These are phyloP conservation scores for Phrynosoma blainvillii DNA, from an alignment of 2,113 vertebrate genomes.

Conservation along the genomic window DNA sequence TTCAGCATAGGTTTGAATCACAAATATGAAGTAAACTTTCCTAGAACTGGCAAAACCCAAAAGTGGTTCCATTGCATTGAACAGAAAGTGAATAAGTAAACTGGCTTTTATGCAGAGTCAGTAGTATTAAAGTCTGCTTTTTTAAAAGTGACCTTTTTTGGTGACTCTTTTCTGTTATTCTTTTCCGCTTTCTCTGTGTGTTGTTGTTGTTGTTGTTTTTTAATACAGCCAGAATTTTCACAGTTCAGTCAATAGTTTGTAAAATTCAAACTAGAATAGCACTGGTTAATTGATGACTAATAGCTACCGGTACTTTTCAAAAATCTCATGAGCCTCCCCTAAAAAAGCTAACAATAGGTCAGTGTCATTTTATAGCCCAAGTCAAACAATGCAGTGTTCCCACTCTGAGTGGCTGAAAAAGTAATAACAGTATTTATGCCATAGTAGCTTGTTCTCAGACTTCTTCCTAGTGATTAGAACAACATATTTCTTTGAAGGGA, in stretches of 20 bases:
- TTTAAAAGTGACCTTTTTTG: not conserved
- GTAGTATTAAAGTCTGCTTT: no score
- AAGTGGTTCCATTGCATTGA: constrained; percentile 1
- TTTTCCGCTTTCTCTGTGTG: not conserved
- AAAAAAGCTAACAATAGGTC: not conserved
- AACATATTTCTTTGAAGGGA: not conserved
- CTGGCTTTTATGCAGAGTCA: not conserved
- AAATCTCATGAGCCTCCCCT: not conserved
- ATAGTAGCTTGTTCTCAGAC: not conserved
- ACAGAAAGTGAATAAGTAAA: not conserved
- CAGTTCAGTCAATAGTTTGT: not conserved
- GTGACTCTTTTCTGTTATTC: not conserved
- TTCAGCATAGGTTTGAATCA: not conserved
- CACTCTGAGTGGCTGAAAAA: constrained; percentile 2
- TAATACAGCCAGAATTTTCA: not conserved
- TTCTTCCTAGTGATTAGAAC: constrained; percentile 13
- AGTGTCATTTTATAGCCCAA: not conserved
- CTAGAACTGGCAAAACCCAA: not conserved
- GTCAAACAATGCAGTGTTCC: not conserved
- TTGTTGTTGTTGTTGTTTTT: not conserved
- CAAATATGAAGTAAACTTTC: not conserved
- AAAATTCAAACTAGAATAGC: not conserved
- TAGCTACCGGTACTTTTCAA: not conserved
- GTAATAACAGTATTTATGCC: constrained; percentile 27
- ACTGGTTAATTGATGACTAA: not conserved